A percentile compares a stretch with the other conserved stretches of the same genome.
Conservation (phyloP, 1,140 invertebrate genomes). For the Bombus soroeensis region DNA sequence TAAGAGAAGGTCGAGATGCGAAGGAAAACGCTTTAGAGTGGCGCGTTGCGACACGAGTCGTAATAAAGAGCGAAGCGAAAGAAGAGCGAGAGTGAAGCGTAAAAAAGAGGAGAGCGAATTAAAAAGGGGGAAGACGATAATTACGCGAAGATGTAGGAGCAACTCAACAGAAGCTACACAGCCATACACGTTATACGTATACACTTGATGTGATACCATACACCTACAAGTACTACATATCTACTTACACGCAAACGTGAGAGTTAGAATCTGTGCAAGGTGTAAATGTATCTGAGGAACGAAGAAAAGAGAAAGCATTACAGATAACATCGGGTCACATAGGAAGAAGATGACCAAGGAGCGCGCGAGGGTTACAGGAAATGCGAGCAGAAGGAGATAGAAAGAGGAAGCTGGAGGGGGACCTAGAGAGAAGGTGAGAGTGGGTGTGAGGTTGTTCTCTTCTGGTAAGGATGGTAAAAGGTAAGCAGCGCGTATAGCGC, state of each 20-base stretch:
- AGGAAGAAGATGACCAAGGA: slow-evolving; percentile 45
- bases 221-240: background rate
- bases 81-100: background rate
- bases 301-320: slow-evolving; percentile 48
- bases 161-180: background rate
- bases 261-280: background rate
- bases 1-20: background rate
- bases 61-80: background rate
- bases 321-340: slow-evolving; percentile 47
- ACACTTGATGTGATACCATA: background rate
- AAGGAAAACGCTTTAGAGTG: background rate
- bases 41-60: background rate
- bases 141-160: background rate
- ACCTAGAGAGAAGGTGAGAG: slow-evolving; percentile 25
- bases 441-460: slow-evolving; percentile 29
- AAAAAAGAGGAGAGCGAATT: background rate
- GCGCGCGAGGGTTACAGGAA: slow-evolving; percentile 4
- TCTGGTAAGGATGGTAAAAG: slow-evolving; percentile 41
- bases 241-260: background rate
- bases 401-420: background rate
- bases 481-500: slow-evolving; percentile 52
- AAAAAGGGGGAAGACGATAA: background rate
- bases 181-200: background rate
- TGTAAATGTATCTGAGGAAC: slow-evolving; percentile 17
- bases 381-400: slow-evolving; percentile 8